Percentiles rank a stretch among this genome's conserved stretches.
These are phyloP conservation scores for Chaetops frenatus DNA, from an alignment of 2,113 vertebrate genomes.

Conservation along the genomic window DNA sequence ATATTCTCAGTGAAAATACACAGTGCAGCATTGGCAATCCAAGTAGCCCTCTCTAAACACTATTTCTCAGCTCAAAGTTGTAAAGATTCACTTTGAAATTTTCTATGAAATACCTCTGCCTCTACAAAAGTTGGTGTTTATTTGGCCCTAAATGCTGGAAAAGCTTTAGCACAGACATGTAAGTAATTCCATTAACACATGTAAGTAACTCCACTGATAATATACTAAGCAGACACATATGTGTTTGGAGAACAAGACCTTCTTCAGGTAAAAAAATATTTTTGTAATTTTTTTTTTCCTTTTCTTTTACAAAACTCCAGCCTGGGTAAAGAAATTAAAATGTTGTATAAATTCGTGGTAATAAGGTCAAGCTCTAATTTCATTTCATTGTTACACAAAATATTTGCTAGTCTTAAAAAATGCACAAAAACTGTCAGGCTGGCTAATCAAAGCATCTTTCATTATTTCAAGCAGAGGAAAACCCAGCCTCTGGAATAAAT, in stretches of 20 bases:
- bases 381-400: neutral
- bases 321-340: neutral
- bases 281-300: neutral
- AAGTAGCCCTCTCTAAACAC: neutral
- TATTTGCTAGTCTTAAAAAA: neutral
- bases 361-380: neutral
- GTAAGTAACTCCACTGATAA: neutral
- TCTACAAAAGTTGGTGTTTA: neutral
- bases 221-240: neutral
- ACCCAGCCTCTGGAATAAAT: neutral
- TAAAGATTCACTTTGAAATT: neutral
- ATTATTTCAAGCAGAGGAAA: neutral
- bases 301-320: neutral
- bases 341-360: neutral
- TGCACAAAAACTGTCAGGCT: neutral
- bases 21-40: neutral
- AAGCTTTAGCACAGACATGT: neutral
- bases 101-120: neutral
- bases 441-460: neutral
- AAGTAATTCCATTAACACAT: neutral
- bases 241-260: neutral
- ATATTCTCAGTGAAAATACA: neutral
- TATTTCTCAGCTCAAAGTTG: neutral
- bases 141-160: neutral
- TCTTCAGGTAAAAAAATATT: neutral